phyloP scores from a whole-genome alignment of 1,140 invertebrate genomes.

The Drosophila funebris region DNA sequence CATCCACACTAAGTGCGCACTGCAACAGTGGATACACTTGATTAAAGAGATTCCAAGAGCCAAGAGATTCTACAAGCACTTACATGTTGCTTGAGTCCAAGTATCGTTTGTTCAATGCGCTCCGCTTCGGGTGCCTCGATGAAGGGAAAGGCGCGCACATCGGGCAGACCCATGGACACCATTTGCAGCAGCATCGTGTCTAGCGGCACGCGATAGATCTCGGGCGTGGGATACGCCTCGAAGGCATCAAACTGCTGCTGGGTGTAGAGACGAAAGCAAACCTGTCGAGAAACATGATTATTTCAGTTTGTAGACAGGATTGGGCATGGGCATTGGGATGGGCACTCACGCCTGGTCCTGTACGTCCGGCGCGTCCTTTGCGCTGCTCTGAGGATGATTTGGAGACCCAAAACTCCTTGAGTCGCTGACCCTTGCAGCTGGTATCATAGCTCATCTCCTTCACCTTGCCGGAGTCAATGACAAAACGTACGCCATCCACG shows the following conservation, averaged over 20 bases:
- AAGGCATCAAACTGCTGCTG: slow-evolving; percentile 87
- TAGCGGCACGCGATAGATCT: slow-evolving; percentile 95
- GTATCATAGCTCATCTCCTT: slow-evolving; percentile 99
- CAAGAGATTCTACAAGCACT: slow-evolving; percentile 48
- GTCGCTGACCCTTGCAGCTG: slow-evolving; percentile 92
- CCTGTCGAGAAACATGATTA: slow-evolving; percentile 23
- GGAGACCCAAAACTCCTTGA: slow-evolving; percentile 98
- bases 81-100: slow-evolving; percentile 94
- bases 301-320: too few relatives aligned
- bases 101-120: slow-evolving; percentile 93
- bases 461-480: slow-evolving; percentile 98
- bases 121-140: slow-evolving; percentile 94
- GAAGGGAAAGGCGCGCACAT: slow-evolving; percentile 97
- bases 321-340: too few relatives aligned
- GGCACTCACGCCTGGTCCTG: slow-evolving; percentile 85
- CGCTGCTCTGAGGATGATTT: slow-evolving; percentile 98
- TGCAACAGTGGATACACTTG: slow-evolving; percentile 69
- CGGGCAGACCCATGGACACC: slow-evolving; percentile 96
- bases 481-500: slow-evolving; percentile 99
- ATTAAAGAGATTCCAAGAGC: slow-evolving; percentile 14
- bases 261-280: slow-evolving; percentile 93
- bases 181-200: slow-evolving; percentile 97
- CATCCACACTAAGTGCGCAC: slow-evolving; percentile 92
- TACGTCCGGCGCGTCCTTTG: slow-evolving; percentile 96
- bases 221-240: slow-evolving; percentile 94